Conservation (phyloP, 2,113 vertebrate genomes). For the Leptocoma aspasia region DNA sequence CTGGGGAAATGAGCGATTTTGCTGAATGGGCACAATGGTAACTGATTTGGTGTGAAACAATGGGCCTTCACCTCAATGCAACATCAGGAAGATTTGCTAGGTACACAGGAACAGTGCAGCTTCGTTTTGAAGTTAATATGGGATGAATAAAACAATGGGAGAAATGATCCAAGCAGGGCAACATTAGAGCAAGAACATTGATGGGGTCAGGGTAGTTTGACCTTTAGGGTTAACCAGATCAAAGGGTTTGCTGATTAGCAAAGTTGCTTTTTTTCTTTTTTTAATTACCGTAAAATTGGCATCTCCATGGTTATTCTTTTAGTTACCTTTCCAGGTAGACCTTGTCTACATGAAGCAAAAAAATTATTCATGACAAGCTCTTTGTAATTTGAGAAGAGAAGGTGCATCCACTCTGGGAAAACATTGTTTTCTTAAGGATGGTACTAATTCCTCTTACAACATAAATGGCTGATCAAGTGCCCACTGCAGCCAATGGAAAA, state of each 20-base stretch:
- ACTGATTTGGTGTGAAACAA: slow-evolving; percentile 67
- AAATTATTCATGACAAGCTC: slow-evolving; percentile 15
- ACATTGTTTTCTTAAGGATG: neutral
- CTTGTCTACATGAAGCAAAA: neutral
- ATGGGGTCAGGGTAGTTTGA: slow-evolving; percentile 74
- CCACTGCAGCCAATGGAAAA: neutral
- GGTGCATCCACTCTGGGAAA: neutral
- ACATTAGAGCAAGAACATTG: slow-evolving; percentile 67
- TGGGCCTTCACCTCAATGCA: slow-evolving; percentile 66
- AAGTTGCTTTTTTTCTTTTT: slow-evolving; percentile 56
- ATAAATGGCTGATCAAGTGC: neutral
- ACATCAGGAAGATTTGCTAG: slow-evolving; percentile 74
- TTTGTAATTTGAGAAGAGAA: slow-evolving; percentile 34
- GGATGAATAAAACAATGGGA: slow-evolving; percentile 74
- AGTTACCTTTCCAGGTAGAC: slow-evolving; percentile 64
- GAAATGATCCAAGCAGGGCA: slow-evolving; percentile 67
- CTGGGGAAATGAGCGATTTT: slow-evolving; percentile 75
- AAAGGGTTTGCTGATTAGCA: slow-evolving; percentile 72
- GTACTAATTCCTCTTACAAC: neutral
- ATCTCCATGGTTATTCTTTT: slow-evolving; percentile 34
- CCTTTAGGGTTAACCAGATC: slow-evolving; percentile 81
- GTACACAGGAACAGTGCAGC: slow-evolving; percentile 69
- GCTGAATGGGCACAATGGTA: slow-evolving; percentile 71
- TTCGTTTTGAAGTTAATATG: slow-evolving; percentile 78
- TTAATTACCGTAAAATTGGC: slow-evolving; percentile 74